Conservation (phyloP, 1,140 invertebrate genomes). For the Akabosia matsudoensis region DNA sequence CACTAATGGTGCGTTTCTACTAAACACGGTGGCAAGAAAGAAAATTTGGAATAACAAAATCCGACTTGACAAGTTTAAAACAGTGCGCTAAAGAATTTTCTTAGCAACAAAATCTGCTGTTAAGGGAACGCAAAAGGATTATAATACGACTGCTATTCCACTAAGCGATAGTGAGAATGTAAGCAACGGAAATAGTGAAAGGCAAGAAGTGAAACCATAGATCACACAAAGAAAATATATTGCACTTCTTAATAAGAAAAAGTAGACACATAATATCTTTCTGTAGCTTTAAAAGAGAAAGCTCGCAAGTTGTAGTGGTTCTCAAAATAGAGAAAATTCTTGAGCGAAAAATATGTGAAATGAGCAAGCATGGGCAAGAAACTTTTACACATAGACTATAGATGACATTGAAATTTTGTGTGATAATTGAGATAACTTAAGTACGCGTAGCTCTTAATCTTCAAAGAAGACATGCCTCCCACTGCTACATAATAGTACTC, state of each 20-base stretch:
- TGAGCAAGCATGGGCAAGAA: too few species aligned
- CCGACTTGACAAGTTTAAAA: not conserved
- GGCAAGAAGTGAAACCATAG: not conserved
- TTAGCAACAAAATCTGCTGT: not conserved
- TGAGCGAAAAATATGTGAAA: too few species aligned
- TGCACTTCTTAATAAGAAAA: too few species aligned
- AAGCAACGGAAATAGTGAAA: not conserved
- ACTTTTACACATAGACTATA: too few species aligned
- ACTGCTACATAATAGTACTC: not conserved
- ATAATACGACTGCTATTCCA: too few species aligned
- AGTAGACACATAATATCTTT: too few species aligned
- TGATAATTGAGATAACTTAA: not conserved
- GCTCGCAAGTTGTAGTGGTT: too few species aligned
- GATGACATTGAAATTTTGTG: conserved; percentile 20
- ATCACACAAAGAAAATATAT: not conserved
- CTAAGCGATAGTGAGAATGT: not conserved
- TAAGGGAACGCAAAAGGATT: too few species aligned
- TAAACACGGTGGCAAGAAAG: not conserved
- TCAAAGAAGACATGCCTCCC: not conserved
- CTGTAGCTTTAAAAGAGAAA: too few species aligned
- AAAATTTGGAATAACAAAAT: not conserved
- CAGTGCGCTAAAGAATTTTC: not conserved
- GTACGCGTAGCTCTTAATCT: not conserved
- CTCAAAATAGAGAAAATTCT: too few species aligned
- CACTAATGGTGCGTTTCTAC: not conserved